Conservation (phyloP, 2,113 vertebrate genomes). For the Geococcyx californianus region DNA sequence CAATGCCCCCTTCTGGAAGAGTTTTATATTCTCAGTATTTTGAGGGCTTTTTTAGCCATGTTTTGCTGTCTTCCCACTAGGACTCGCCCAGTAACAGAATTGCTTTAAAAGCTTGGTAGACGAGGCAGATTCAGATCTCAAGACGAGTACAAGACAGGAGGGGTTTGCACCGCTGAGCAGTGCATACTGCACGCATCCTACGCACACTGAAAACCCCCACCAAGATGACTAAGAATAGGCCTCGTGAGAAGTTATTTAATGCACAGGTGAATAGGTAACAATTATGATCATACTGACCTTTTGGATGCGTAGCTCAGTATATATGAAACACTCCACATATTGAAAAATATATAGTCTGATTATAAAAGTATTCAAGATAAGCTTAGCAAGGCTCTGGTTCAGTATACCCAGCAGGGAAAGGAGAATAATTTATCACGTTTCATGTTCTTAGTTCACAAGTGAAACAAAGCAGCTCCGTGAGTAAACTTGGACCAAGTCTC, state of each 20-base stretch:
- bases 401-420: background rate
- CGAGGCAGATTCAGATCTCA: background rate
- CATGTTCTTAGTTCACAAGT: background rate
- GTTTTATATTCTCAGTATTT: background rate
- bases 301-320: background rate
- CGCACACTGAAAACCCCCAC: background rate
- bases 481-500: background rate
- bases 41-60: accelerated
- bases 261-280: background rate
- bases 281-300: background rate
- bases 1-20: slow-evolving; percentile 12
- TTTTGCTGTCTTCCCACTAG: background rate
- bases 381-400: background rate
- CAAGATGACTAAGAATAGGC: background rate
- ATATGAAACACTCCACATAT: background rate
- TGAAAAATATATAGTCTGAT: background rate
- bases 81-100: background rate
- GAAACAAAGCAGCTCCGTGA: background rate
- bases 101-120: background rate
- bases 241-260: background rate
- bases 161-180: background rate
- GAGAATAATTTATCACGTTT: background rate
- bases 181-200: accelerated
- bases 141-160: background rate
- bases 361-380: background rate